Percentiles rank a stretch among this genome's conserved stretches.
These are phyloP conservation scores for Drosophila fulvimacula DNA, from an alignment of 2,888 invertebrate genomes.

Conservation along the genomic window DNA sequence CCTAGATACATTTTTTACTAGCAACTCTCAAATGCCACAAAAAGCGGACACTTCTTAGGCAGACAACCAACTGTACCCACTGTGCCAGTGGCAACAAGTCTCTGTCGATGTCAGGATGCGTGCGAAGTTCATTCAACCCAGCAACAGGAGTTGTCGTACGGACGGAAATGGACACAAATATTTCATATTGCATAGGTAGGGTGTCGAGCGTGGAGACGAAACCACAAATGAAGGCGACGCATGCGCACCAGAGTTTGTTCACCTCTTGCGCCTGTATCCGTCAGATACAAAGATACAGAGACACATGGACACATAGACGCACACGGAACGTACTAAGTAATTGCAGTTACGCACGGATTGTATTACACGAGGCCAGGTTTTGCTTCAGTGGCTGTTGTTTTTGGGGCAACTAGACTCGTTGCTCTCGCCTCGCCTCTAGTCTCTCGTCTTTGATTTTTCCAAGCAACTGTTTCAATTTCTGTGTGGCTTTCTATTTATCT, in stretches of 20 bases:
- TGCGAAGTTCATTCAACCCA: constrained; percentile 69
- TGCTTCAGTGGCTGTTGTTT: constrained; percentile 46
- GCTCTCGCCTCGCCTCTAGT: background rate
- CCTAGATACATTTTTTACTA: background rate
- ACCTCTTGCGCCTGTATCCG: constrained; percentile 52
- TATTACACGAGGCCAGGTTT: constrained; percentile 60
- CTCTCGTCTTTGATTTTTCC: constrained; percentile 63
- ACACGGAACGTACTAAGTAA: constrained; percentile 59
- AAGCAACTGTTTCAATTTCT: constrained; percentile 76
- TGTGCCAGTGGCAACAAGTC: constrained; percentile 33
- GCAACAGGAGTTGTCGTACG: constrained; percentile 15
- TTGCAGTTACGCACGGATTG: constrained; percentile 78
- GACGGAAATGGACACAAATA: constrained; percentile 66
- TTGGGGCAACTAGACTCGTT: constrained; percentile 13
- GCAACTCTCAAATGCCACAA: background rate
- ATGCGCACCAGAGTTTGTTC: constrained; percentile 74
- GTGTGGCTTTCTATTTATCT: constrained; percentile 68
- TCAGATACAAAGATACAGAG: constrained; percentile 33
- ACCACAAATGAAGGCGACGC: constrained; percentile 38
- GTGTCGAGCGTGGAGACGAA: constrained; percentile 39
- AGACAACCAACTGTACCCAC: constrained; percentile 18
- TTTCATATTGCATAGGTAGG: constrained; percentile 63
- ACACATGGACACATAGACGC: constrained; percentile 4
- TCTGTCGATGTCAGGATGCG: constrained; percentile 48
- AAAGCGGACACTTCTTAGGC: background rate